These are phyloP conservation scores for Choristoneura rosaceana DNA, from an alignment of 2,888 invertebrate species.

Conservation along the genomic window DNA sequence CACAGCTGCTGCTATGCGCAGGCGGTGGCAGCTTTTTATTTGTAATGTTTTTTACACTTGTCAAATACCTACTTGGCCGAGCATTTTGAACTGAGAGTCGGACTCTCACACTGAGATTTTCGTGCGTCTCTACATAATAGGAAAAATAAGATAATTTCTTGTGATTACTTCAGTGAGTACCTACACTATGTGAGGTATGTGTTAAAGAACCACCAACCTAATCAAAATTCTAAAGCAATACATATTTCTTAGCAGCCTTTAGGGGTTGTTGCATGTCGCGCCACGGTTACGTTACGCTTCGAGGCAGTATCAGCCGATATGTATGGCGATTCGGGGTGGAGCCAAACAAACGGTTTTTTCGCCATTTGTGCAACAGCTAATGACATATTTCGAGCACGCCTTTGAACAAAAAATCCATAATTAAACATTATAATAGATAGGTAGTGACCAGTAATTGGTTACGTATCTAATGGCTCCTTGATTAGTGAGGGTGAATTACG, in stretches of 20 bases:
- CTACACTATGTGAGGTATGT: too few species aligned
- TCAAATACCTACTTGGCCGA: not conserved
- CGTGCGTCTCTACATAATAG: too few species aligned
- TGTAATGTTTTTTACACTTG: not conserved
- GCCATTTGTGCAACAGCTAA: slow-evolving; percentile 65
- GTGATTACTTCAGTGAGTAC: too few species aligned
- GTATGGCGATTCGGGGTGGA: slow-evolving; percentile 57
- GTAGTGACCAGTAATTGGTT: slow-evolving; percentile 36
- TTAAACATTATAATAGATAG: slow-evolving; percentile 41
- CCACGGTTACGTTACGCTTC: slow-evolving; percentile 62
- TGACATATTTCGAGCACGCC: slow-evolving; percentile 61
- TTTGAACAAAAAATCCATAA: slow-evolving; percentile 48
- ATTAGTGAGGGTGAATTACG: slow-evolving; percentile 36
- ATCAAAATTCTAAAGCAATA: slow-evolving; percentile 23
- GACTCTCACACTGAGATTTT: too few species aligned
- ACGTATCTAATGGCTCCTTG: slow-evolving; percentile 36
- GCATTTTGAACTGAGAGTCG: too few species aligned
- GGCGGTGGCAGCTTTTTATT: not conserved
- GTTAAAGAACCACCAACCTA: not conserved
- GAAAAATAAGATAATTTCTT: too few species aligned
- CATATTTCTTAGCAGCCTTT: slow-evolving; percentile 23
- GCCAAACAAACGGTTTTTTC: slow-evolving; percentile 60
- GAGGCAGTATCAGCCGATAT: slow-evolving; percentile 51
- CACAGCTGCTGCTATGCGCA: slow-evolving; percentile 13
- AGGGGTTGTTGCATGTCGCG: slow-evolving; percentile 61